Percentiles rank a stretch among this genome's conserved stretches.
These are phyloP conservation scores for Syrista parreyssii DNA, from an alignment of 2,888 invertebrate genomes.

Conservation along the genomic window DNA sequence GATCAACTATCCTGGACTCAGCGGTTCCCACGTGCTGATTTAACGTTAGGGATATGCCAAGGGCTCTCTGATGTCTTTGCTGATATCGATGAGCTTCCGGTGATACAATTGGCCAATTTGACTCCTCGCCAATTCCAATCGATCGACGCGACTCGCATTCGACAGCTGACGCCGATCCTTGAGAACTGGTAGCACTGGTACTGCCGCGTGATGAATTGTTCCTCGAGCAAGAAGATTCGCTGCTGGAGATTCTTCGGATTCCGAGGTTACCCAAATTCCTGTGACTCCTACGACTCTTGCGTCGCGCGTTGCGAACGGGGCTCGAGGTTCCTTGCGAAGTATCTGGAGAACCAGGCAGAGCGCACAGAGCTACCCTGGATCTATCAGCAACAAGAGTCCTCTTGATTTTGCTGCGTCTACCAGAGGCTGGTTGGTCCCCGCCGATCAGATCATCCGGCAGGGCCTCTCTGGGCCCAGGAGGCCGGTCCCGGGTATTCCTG, in stretches of 20 bases:
- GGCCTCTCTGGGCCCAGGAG: constrained; percentile 48
- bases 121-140: neutral
- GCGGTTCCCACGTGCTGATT: neutral
- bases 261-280: neutral
- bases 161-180: neutral
- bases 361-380: neutral
- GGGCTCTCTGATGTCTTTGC: neutral
- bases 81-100: neutral
- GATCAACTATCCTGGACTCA: neutral
- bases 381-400: neutral
- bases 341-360: neutral
- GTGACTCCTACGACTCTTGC: neutral
- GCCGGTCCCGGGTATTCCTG: constrained; percentile 46
- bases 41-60: neutral
- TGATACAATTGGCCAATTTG: neutral
- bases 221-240: neutral
- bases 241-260: neutral
- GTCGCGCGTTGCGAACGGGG: neutral
- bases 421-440: constrained; percentile 16
- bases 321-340: neutral
- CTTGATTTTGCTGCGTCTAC: neutral
- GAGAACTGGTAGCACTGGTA: neutral
- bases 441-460: constrained; percentile 44
- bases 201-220: neutral
- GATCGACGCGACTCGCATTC: neutral